phyloP scores from a whole-genome alignment of 2,797 vertebrate species.

The Sciurus vulgaris region DNA sequence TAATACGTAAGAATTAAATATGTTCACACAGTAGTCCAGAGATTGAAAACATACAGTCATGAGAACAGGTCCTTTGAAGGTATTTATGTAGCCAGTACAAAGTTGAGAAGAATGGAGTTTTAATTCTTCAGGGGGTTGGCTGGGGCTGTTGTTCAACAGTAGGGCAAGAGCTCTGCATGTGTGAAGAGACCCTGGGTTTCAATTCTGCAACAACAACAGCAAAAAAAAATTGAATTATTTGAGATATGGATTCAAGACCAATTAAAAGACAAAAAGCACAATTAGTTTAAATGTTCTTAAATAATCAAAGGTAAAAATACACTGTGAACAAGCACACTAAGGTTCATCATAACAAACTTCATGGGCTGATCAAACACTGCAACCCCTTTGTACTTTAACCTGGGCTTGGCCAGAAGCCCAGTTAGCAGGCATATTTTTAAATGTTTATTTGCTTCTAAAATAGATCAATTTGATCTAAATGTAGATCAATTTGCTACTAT shows the following conservation, averaged over 20 bases:
- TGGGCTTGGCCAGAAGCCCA: background rate
- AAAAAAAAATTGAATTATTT: background rate
- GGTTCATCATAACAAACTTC: background rate
- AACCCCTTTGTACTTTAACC: constrained; percentile 49
- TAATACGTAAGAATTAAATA: background rate
- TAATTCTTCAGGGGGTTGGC: background rate
- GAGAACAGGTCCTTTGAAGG: background rate
- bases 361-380: background rate
- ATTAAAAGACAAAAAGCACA: background rate
- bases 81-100: background rate
- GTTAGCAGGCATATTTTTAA: background rate
- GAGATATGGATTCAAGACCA: background rate
- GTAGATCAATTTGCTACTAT: background rate
- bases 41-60: background rate
- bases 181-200: background rate
- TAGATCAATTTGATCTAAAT: background rate
- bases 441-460: constrained; percentile 40
- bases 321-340: background rate
- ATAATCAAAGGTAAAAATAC: background rate
- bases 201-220: no score
- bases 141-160: background rate
- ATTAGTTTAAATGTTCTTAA: background rate
- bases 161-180: background rate
- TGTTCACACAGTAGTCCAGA: background rate
- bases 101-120: background rate